Evolutionary conservation across 2,113 vertebrate genomes (phyloP).

Genomic region (Nansenia antarctica): DNA sequence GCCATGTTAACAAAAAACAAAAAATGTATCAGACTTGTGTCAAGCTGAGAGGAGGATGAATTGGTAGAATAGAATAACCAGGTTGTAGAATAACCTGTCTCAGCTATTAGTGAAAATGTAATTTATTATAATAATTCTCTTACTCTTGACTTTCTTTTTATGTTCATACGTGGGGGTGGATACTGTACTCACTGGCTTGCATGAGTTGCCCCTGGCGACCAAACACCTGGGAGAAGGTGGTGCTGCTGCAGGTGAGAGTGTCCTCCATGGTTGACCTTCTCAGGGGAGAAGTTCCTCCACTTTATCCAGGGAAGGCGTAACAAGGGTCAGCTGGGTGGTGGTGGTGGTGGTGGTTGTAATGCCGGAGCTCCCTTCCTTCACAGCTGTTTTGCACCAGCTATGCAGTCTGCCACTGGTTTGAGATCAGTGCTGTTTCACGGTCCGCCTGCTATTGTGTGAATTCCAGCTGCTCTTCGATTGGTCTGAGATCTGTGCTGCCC

Average conservation of each 20-base stretch:
- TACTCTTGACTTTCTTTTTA: neutral
- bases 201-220: conserved; percentile 80
- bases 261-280: conserved; percentile 67
- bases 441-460: conserved; percentile 40
- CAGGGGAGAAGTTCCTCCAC: conserved; percentile 11
- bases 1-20: neutral
- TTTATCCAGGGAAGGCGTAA: conserved; percentile 29
- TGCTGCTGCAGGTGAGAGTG: conserved; percentile 74
- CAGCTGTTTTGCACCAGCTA: conserved; percentile 10
- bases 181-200: conserved; percentile 80
- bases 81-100: too few relatives aligned
- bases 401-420: conserved; percentile 33
- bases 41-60: neutral
- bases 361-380: conserved; percentile 39
- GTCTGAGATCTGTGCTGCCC: conserved; percentile 47
- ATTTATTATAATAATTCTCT: neutral
- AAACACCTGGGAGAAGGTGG: conserved; percentile 80
- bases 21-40: neutral
- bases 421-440: conserved; percentile 45
- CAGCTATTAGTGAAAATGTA: too few relatives aligned
- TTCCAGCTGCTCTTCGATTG: conserved; percentile 45
- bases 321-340: conserved; percentile 24
- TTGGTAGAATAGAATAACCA: too few relatives aligned
- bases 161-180: neutral
- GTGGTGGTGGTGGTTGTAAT: conserved; percentile 40